Evolutionary conservation across 2,113 vertebrate genomes (phyloP).

Genomic region (Melierax canorus): DNA sequence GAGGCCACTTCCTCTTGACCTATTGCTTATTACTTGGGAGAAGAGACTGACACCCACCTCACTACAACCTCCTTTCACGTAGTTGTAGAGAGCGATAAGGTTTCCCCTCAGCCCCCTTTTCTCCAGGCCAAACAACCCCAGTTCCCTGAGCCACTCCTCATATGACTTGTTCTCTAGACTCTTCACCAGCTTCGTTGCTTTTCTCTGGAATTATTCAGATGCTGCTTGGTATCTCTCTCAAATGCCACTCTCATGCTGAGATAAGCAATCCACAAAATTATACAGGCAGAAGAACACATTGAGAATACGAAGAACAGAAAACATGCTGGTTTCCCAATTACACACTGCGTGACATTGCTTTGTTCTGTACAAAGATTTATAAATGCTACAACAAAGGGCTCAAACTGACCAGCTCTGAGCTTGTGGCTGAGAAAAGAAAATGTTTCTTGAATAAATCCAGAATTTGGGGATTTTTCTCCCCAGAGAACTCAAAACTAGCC

Average conservation of each 20-base stretch:
- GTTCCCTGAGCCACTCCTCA: background rate
- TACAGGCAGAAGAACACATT: background rate
- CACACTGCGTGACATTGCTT: background rate
- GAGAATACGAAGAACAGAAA: background rate
- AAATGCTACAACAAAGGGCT: background rate
- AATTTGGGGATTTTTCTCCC: background rate
- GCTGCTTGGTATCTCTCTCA: background rate
- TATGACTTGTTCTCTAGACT: background rate
- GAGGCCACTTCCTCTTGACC: background rate
- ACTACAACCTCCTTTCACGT: background rate
- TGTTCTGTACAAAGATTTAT: background rate
- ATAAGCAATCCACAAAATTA: background rate
- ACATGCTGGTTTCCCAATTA: background rate
- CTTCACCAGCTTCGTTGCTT: background rate
- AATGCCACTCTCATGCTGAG: background rate
- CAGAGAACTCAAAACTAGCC: background rate
- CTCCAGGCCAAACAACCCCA: background rate
- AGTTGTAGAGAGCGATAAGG: background rate
- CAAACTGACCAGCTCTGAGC: background rate
- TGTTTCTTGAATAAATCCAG: background rate
- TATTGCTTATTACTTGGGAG: background rate
- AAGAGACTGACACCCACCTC: background rate
- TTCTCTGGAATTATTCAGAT: background rate
- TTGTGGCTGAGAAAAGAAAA: background rate
- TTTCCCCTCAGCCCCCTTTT: background rate